Evolutionary conservation across 2,888 invertebrate species (phyloP).

Genomic region (Prenolepis imparis): DNA sequence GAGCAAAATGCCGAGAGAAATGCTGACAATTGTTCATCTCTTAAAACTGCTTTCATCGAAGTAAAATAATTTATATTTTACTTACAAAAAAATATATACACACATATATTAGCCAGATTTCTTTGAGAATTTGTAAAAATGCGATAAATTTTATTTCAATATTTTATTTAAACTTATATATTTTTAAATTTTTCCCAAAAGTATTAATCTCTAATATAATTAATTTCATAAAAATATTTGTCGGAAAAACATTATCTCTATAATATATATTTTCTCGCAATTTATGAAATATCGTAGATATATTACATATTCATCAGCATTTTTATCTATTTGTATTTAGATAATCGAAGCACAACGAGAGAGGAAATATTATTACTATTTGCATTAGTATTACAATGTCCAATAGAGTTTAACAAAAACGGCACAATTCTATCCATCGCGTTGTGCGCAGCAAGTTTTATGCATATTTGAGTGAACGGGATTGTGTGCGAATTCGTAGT

Average conservation of each 20-base stretch:
- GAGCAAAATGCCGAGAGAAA: not conserved
- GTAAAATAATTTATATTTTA: not conserved
- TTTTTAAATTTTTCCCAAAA: conserved; percentile 2
- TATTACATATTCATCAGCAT: not conserved
- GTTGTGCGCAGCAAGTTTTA: conserved; percentile 1
- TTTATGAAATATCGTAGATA: not conserved
- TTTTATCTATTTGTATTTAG: conserved; percentile 26
- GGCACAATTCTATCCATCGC: conserved; percentile 15
- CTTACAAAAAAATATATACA: not conserved
- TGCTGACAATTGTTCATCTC: conserved; percentile 10
- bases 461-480: conserved; percentile 40
- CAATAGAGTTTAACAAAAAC: not conserved
- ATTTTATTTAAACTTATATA: conserved; percentile 6
- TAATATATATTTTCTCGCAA: not conserved
- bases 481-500: conserved; percentile 34
- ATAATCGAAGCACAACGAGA: conserved; percentile 1
- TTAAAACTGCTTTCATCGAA: not conserved
- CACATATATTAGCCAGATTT: not conserved
- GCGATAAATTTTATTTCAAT: not conserved
- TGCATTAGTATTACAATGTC: not conserved
- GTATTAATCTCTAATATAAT: not conserved
- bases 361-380: not conserved
- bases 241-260: not conserved
- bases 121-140: not conserved
- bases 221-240: conserved; percentile 14